Evolutionary conservation across 2,113 vertebrate species (phyloP).

Genomic region (Cyphomyrus discorhynchus): DNA sequence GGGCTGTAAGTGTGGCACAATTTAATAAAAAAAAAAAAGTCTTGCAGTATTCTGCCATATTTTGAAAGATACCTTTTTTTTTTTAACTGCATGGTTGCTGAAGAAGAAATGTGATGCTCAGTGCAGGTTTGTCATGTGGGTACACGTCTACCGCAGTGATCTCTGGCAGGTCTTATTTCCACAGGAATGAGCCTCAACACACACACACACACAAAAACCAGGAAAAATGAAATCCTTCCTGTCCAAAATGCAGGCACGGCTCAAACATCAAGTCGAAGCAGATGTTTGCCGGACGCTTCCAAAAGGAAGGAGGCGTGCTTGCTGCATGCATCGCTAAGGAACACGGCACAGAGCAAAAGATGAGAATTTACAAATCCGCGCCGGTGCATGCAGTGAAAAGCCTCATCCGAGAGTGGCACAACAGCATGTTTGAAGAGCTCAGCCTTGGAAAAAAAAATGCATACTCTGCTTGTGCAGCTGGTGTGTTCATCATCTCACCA

Average conservation of each 20-base stretch:
- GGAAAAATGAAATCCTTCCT: not conserved
- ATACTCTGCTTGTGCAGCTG: too few relatives aligned
- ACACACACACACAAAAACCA: not conserved
- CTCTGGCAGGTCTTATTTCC: not conserved
- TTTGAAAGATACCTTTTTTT: not conserved
- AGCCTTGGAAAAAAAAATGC: not conserved
- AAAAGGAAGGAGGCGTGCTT: not conserved
- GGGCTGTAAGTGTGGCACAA: constrained; percentile 65
- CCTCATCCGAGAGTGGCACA: not conserved
- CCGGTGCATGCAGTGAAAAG: not conserved
- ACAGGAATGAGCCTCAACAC: not conserved
- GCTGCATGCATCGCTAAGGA: not conserved
- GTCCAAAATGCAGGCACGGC: not conserved
- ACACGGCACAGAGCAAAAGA: not conserved
- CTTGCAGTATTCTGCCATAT: not conserved
- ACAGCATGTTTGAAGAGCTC: not conserved
- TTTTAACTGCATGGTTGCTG: not conserved
- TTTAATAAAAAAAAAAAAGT: constrained; percentile 25
- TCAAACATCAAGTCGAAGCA: not conserved
- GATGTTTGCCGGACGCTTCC: not conserved
- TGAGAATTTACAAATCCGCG: not conserved
- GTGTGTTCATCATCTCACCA: not conserved
- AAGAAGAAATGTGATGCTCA: not conserved
- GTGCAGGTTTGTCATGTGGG: not conserved
- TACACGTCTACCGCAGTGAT: not conserved